These are phyloP conservation scores for Muscicapa comitata DNA, from an alignment of 2,797 vertebrate species.

Conservation along the genomic window DNA sequence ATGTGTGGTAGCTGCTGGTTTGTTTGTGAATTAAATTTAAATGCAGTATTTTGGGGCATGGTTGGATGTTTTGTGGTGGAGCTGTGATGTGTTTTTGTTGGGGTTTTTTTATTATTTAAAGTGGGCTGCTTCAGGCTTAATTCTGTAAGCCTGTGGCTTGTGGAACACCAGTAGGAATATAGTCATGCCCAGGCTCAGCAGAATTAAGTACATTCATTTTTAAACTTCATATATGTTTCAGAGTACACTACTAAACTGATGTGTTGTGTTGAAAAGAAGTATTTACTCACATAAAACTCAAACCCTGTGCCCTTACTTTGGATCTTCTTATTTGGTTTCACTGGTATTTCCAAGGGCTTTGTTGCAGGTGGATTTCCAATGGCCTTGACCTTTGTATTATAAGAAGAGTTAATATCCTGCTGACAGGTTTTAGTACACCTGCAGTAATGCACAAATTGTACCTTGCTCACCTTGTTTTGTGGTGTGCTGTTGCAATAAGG, in stretches of 20 bases:
- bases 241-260: background rate
- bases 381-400: background rate
- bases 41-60: background rate
- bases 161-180: background rate
- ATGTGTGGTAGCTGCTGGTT: background rate
- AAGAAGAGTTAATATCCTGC: background rate
- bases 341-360: background rate
- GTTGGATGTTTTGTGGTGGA: background rate
- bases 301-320: background rate
- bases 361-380: background rate
- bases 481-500: background rate
- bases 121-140: background rate
- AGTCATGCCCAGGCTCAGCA: background rate
- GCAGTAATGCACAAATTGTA: background rate
- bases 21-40: background rate
- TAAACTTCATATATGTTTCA: background rate
- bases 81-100: background rate
- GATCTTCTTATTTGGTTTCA: background rate
- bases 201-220: background rate
- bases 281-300: background rate
- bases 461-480: background rate
- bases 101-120: background rate
- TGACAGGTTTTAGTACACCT: background rate
- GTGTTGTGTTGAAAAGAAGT: background rate
- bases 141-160: background rate